These are phyloP conservation scores for Eira barbara DNA, from an alignment of 2,113 vertebrate genomes.

Conservation along the genomic window DNA sequence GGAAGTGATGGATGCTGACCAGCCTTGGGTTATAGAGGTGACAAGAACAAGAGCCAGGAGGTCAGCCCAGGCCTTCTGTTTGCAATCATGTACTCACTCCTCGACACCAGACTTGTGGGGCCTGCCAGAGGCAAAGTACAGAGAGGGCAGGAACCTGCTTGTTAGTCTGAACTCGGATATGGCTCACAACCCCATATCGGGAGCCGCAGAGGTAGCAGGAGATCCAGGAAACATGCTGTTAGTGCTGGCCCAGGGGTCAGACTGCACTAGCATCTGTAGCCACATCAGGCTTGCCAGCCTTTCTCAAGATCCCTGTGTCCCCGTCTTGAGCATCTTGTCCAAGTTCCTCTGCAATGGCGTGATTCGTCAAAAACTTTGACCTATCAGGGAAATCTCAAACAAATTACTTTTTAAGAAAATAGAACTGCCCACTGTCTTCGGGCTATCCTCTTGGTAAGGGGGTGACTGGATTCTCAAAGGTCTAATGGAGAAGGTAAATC, in stretches of 20 bases:
- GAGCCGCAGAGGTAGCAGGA: neutral
- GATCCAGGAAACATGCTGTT: neutral
- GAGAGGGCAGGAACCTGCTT: neutral
- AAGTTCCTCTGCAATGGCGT: neutral
- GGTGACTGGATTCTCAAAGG: neutral
- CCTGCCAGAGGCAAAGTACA: neutral
- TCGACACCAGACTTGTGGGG: neutral
- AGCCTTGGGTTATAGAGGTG: neutral
- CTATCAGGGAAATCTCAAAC: conserved; percentile 1
- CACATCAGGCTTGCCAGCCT: neutral
- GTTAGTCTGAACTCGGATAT: neutral
- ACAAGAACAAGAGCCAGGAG: neutral
- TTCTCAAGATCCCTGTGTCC: neutral
- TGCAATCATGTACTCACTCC: neutral
- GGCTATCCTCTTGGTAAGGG: neutral
- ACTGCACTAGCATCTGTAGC: neutral
- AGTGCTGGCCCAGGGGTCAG: neutral
- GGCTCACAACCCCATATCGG: neutral
- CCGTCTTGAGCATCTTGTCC: neutral
- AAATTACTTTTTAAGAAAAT: conserved; percentile 10
- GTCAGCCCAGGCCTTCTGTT: neutral
- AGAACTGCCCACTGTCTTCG: neutral
- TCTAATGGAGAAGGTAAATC: neutral
- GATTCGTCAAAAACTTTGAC: neutral
- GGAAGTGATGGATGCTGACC: neutral